phyloP scores from a whole-genome alignment of 2,797 vertebrate species.

The Lacerta agilis region DNA sequence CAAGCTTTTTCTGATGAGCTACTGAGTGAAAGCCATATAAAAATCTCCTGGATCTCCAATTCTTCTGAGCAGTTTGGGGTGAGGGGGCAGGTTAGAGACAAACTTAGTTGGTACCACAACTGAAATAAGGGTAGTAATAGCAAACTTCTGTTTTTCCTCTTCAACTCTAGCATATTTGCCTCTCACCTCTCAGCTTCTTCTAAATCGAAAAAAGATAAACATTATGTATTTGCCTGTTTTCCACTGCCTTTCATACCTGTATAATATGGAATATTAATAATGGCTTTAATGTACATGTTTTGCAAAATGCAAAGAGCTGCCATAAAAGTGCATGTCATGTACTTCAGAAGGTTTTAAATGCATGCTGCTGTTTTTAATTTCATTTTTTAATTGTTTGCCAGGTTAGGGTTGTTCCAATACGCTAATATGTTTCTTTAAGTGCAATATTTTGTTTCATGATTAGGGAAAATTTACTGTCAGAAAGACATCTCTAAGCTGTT shows the following conservation, averaged over 20 bases:
- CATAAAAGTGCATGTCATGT: neutral
- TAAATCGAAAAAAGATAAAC: neutral
- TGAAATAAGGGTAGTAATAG: slow-evolving; percentile 7
- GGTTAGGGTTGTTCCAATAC: neutral
- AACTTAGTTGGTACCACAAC: neutral
- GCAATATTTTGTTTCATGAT: neutral
- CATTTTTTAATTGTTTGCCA: neutral
- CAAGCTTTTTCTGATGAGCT: slow-evolving; percentile 50
- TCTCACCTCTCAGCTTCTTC: neutral
- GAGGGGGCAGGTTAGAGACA: slow-evolving; percentile 23
- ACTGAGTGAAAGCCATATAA: slow-evolving; percentile 37
- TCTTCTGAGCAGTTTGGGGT: slow-evolving; percentile 28
- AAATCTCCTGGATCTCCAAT: slow-evolving; percentile 43
- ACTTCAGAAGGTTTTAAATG: neutral
- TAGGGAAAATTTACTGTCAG: neutral
- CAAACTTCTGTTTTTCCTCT: slow-evolving; percentile 9
- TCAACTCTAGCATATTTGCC: neutral
- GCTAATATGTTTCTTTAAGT: slow-evolving; percentile 12
- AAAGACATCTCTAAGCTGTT: neutral
- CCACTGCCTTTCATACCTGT: neutral
- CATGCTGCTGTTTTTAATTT: neutral
- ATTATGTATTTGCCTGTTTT: rapidly evolving
- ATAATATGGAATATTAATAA: neutral
- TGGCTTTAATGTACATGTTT: neutral
- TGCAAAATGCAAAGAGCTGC: neutral